Base-by-base conservation (phyloP, 2,888 invertebrate species). In the Thera britannica region DNA sequence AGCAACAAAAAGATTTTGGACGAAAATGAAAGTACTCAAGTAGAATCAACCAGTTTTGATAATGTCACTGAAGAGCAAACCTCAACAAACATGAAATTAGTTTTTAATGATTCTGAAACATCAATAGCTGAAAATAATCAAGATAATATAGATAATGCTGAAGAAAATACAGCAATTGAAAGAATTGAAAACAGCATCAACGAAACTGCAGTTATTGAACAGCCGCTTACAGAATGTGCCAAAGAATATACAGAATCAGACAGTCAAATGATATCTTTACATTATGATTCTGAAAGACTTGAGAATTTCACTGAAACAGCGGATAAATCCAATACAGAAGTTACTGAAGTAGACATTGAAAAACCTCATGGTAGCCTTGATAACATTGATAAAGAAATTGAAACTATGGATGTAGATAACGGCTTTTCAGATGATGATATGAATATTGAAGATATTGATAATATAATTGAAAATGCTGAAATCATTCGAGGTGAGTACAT, bases 381-480 rank as follows among this genome's bases (percentile, higher is more conserved):
- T 58, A 57, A 7, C 56, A 54, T 46, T 51, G 58, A 64, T 48
- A 12, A 56, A 38, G 65, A 59, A 58, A 7, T 54, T 56, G 75
- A 78, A 55, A 34, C 56, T 41, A 65, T 68, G 65, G 71, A 78
- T n/a, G 63, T 65, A 61, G 83, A 85, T 23, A 57, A 57, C 70
- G 80, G 81, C 65, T 90, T 90, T 72, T 86, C 88, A 54, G 89
- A 90, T 75, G 83, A 90, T 78, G 90, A 89, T 74, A 73, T 89
- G 46, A 84, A 89, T 72, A 84, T 89, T 77, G 87, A 87, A 55
- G 88, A 92, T 70, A 88, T 92, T 72, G 90, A 92, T 72, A 82
- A 73, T 66, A 79, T 92, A 8, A 89, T 90, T 69, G 86, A 89
- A 84, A 88, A 86, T 78, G 87, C 89, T 56, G 87, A 88, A 79